Conservation (phyloP, 1,140 invertebrate species). For the Cepaea nemoralis region DNA sequence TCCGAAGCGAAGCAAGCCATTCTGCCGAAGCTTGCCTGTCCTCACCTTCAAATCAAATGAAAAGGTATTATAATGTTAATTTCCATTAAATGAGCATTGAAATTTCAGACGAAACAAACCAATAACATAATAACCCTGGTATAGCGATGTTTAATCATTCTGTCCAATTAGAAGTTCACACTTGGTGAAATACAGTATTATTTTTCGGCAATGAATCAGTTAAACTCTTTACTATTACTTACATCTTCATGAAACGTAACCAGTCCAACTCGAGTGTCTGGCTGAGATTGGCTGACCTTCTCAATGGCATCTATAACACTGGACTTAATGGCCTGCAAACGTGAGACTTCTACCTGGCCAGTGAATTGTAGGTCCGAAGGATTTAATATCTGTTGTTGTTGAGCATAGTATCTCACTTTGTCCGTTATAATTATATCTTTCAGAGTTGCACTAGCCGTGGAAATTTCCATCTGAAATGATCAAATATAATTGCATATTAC, state of each 20-base stretch:
- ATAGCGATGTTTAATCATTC: not conserved
- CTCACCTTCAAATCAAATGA: too few species aligned
- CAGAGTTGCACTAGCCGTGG: not conserved
- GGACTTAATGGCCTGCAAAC: slow-evolving; percentile 6
- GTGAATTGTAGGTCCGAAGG: not conserved
- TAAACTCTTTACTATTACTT: not conserved
- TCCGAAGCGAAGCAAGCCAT: too few species aligned
- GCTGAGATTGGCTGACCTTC: not conserved
- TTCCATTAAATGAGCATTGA: too few species aligned
- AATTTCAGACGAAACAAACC: too few species aligned
- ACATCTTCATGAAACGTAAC: slow-evolving; percentile 17
- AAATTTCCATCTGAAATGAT: not conserved
- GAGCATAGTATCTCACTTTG: not conserved
- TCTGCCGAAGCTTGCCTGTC: too few species aligned
- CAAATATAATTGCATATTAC: too few species aligned
- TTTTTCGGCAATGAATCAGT: too few species aligned
- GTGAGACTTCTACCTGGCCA: not conserved
- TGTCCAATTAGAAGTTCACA: not conserved
- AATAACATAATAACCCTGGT: too few species aligned
- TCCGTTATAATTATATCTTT: not conserved
- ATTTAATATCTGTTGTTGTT: not conserved
- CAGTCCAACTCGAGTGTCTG: not conserved
- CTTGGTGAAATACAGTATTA: not conserved
- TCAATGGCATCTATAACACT: slow-evolving; percentile 18
- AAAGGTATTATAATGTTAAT: too few species aligned